Percentiles rank a stretch among this genome's conserved stretches.
Conservation (phyloP, 2,888 invertebrate species). For the Eretmocerus hayati region DNA sequence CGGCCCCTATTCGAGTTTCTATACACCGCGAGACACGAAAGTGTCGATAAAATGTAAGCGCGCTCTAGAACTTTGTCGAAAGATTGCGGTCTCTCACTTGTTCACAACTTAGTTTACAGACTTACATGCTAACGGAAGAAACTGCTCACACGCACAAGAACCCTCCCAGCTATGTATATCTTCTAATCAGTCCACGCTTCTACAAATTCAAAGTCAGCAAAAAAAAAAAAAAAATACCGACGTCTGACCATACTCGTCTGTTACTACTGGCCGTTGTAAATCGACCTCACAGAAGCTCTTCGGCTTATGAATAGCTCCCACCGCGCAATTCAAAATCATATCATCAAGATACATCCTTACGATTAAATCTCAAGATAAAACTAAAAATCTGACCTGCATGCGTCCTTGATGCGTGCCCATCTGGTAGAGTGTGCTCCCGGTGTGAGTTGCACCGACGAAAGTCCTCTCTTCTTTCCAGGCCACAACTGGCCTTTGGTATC, state of each 20-base stretch:
- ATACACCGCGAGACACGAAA: too few species aligned
- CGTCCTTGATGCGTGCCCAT: conserved; percentile 36
- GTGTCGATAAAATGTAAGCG: too few species aligned
- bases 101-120: too few species aligned
- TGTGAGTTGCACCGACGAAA: conserved; percentile 20
- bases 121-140: too few species aligned
- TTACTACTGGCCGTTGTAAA: too few species aligned
- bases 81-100: too few species aligned
- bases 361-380: neutral
- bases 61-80: too few species aligned
- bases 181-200: too few species aligned
- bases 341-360: neutral
- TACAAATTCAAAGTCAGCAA: neutral
- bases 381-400: conserved; percentile 35
- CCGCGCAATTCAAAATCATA: neutral
- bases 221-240: neutral
- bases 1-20: too few species aligned
- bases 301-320: neutral
- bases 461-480: conserved; percentile 27
- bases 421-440: conserved; percentile 23
- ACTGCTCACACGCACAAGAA: too few species aligned
- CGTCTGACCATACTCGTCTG: neutral
- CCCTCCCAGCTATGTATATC: too few species aligned
- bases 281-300: too few species aligned
- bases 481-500: conserved; percentile 36